A percentile compares a stretch with the other conserved stretches of the same genome.
phyloP scores from a whole-genome alignment of 2,888 invertebrate genomes.

The Endotricha flammealis region DNA sequence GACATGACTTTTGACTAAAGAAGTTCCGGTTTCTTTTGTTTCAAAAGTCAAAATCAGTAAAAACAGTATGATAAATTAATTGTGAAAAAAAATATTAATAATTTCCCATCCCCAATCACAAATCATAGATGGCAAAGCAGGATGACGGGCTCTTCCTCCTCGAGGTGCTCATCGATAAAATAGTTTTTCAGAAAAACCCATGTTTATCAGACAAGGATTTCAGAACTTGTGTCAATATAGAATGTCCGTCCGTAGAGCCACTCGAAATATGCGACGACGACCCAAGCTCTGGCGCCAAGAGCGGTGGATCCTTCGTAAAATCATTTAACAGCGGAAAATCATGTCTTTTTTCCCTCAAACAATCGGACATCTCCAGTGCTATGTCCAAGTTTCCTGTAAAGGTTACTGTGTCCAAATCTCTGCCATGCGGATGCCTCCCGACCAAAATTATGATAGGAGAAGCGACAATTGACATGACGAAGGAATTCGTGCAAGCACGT shows the following conservation, averaged over 20 bases:
- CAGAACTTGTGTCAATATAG: conserved; percentile 80
- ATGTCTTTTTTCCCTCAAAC: conserved; percentile 81
- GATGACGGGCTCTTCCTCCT: conserved; percentile 80
- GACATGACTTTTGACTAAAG: too few species aligned
- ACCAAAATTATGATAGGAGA: conserved; percentile 80
- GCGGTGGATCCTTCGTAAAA: conserved; percentile 59
- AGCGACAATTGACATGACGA: conserved; percentile 77
- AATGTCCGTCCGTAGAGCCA: conserved; percentile 77
- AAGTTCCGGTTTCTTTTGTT: conserved; percentile 47
- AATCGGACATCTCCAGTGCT: conserved; percentile 70
- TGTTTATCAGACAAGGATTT: conserved; percentile 66
- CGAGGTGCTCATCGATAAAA: conserved; percentile 80
- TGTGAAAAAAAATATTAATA: conserved; percentile 28
- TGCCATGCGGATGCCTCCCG: conserved; percentile 80
- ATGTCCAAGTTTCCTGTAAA: conserved; percentile 76
- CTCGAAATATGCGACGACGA: conserved; percentile 81
- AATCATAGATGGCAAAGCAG: conserved; percentile 51
- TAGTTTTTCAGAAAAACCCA: conserved; percentile 56
- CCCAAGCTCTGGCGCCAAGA: conserved; percentile 53
- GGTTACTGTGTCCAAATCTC: conserved; percentile 77
- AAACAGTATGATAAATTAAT: conserved; percentile 24
- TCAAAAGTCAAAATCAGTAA: conserved; percentile 36
- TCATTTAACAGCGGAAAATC: conserved; percentile 82
- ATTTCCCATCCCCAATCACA: conserved; percentile 54
- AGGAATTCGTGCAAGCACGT: conserved; percentile 78